Evolutionary conservation across 92 coral and sea anemone genomes (phyloP).

Genomic region (Heteractis magnifica): DNA sequence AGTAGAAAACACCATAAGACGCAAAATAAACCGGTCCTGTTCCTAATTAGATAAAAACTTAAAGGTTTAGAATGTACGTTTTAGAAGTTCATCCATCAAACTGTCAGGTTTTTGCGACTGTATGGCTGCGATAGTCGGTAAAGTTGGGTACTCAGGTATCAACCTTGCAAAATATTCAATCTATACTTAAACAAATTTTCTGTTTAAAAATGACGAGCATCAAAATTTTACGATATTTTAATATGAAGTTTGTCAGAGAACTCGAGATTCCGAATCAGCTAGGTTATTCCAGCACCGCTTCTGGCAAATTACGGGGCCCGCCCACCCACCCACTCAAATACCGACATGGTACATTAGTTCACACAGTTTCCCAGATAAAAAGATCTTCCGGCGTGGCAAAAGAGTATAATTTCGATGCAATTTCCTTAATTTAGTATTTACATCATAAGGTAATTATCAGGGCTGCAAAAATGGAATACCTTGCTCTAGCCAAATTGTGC

Average conservation of each 20-base stretch:
- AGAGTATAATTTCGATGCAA: no score
- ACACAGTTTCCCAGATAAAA: no score
- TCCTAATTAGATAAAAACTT: slow-evolving; percentile 13
- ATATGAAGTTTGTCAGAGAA: no score
- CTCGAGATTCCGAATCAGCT: no score
- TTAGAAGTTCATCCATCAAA: slow-evolving; percentile 47
- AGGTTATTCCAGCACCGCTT: no score
- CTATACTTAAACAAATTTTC: neutral
- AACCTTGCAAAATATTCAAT: neutral
- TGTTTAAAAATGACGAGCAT: neutral
- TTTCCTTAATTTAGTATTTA: no score
- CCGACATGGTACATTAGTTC: neutral
- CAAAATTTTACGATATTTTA: neutral
- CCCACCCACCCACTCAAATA: neutral
- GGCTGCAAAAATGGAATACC: no score
- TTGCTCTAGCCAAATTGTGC: no score
- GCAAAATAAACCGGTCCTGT: neutral
- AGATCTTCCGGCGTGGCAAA: no score
- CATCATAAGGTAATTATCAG: no score
- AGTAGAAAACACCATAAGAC: neutral
- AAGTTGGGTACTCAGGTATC: neutral
- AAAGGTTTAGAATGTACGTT: slow-evolving; percentile 18
- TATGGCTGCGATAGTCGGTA: slow-evolving; percentile 15
- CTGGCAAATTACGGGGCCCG: neutral
- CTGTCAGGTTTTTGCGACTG: slow-evolving; percentile 31